Conservation (phyloP, 2,113 vertebrate genomes). For the Lophotis ruficrista region DNA sequence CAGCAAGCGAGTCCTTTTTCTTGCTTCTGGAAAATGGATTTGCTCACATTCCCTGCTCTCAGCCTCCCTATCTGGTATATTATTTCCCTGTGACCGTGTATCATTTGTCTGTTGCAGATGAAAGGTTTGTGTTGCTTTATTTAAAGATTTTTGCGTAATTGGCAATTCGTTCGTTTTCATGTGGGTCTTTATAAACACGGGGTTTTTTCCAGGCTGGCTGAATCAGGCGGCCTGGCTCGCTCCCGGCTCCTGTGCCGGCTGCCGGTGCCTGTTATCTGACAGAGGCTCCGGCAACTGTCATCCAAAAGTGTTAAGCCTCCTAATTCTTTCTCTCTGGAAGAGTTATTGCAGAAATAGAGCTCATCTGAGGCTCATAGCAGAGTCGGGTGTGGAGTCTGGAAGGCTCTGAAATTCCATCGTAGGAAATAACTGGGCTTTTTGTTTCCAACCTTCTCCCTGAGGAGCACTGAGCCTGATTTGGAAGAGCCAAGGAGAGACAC, state of each 20-base stretch:
- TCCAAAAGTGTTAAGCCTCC: conserved; percentile 16
- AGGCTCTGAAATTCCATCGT: background rate
- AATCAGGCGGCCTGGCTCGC: background rate
- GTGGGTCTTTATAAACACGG: conserved; percentile 5
- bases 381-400: background rate
- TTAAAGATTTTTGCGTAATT: conserved; percentile 14
- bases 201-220: background rate
- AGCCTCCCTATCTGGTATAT: background rate
- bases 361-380: background rate
- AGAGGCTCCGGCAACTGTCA: background rate
- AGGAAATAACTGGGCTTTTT: background rate
- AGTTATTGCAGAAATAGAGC: background rate
- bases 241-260: background rate
- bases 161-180: background rate
- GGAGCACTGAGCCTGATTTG: background rate
- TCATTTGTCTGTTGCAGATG: conserved; percentile 11
- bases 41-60: background rate
- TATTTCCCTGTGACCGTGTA: background rate
- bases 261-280: conserved; percentile 16
- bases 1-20: background rate
- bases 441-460: background rate
- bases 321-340: conserved; percentile 45
- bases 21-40: conserved; percentile 22
- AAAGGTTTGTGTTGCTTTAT: conserved; percentile 13
- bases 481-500: background rate